Base-by-base conservation (phyloP, 2,888 invertebrate genomes). In the Raillietiella orientalis region DNA sequence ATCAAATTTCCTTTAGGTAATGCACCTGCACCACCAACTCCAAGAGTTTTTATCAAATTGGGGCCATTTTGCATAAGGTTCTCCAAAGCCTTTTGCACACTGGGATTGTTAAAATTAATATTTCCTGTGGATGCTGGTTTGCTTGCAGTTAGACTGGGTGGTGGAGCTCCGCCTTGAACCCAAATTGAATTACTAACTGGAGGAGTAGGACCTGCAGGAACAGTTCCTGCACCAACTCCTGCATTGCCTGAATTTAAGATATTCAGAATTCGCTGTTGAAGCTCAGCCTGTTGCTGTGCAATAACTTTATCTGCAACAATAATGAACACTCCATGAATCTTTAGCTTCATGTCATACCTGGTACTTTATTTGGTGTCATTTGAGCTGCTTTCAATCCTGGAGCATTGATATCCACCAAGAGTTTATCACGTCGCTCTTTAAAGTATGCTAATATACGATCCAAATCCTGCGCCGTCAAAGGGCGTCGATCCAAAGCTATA, bases 181-280 rank as follows among this genome's bases (percentile, higher is more conserved):
- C 23, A 14, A 4, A 20, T 23, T n/a, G 13, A 14, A 16, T 16
- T 21, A 24, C 21, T 4, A 23, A 19, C 10, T 20, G 28, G 12
- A 21, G 28, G 27, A 43, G 55, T 44, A 34, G 56, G 45, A 30
- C 46, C 42, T 29, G 54, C 40, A 5, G 38, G 35, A 5, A 46
- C 46, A 4, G 44, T 41, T 11, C 16, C 27, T 17, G 26, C 12
- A 3, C 46, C 38, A 14, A 37, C 35, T 24, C 35, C 19, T 17
- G 19, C 19, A 17, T 17, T 12, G 39, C 20, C 56, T 44, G 57
- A 64, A 40, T 67, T 67, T 31, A 72, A 45, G 34, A 72, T 69
- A 42, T 59, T 70, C 34, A 74, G 48, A 35, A 74, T 74, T 34
- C 71, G 57, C 36, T 62, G 65, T 38, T 72, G 70, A 1, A 72